Percentiles rank a stretch among this genome's conserved stretches.
These are phyloP conservation scores for Channa argus DNA, from an alignment of 2,113 vertebrate species.

Conservation along the genomic window DNA sequence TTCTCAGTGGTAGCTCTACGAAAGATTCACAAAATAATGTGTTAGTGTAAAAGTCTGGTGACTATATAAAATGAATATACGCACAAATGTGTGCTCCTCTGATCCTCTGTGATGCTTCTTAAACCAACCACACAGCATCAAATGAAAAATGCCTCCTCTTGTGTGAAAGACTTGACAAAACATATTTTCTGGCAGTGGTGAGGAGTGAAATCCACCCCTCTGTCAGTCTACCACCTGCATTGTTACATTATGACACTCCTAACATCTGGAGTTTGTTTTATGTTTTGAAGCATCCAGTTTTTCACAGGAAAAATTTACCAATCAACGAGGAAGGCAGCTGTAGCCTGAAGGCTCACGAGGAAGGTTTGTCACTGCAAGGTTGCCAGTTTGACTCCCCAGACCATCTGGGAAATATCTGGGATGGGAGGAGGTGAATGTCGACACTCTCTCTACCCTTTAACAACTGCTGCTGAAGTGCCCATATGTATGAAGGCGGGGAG, in stretches of 20 bases:
- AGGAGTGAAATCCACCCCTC: constrained; percentile 33
- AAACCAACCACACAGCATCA: constrained; percentile 8
- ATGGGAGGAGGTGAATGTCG: constrained; percentile 36
- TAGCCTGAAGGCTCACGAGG: constrained; percentile 56
- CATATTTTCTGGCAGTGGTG: constrained; percentile 32
- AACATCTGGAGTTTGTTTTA: constrained; percentile 74
- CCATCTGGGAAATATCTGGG: constrained; percentile 65
- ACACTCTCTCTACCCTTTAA: constrained; percentile 20
- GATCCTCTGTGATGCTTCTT: background rate
- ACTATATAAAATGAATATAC: constrained; percentile 23
- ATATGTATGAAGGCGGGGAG: constrained; percentile 18
- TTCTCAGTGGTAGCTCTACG: constrained; percentile 14
- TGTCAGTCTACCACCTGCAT: constrained; percentile 72
- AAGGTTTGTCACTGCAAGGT: constrained; percentile 58
- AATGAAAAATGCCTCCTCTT: constrained; percentile 6
- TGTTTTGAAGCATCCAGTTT: constrained; percentile 61
- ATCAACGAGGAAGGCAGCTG: constrained; percentile 64
- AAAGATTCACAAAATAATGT: constrained; percentile 19
- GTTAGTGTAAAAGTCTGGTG: constrained; percentile 14
- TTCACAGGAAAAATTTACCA: constrained; percentile 60
- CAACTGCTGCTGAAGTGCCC: constrained; percentile 32
- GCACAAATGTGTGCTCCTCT: background rate
- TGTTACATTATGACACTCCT: constrained; percentile 69
- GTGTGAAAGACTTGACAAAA: constrained; percentile 26
- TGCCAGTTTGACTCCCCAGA: constrained; percentile 70